A percentile compares a stretch with the other conserved stretches of the same genome.
These are phyloP conservation scores for Aleiodes testaceus DNA, from an alignment of 2,888 invertebrate species.

Conservation along the genomic window DNA sequence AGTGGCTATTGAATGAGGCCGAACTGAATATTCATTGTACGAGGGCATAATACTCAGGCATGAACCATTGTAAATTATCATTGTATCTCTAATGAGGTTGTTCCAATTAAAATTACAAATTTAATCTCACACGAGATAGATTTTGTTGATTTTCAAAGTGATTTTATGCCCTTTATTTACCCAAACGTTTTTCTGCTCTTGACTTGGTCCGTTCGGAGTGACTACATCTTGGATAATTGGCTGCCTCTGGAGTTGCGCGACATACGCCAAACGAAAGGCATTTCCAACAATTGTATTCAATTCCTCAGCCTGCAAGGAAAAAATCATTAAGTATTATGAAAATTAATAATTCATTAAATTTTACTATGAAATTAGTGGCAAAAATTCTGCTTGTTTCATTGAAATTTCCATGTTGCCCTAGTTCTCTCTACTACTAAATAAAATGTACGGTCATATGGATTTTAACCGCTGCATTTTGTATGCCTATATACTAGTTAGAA, in stretches of 20 bases:
- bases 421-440: too few species aligned
- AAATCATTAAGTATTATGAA: not conserved
- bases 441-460: not conserved
- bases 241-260: conserved; percentile 85
- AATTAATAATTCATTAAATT: too few species aligned
- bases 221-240: conserved; percentile 82
- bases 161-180: conserved; percentile 54
- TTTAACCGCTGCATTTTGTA: not conserved
- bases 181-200: conserved; percentile 67
- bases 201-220: conserved; percentile 74
- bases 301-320: conserved; percentile 84
- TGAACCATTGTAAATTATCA: too few species aligned
- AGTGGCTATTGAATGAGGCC: too few species aligned
- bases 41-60: too few species aligned
- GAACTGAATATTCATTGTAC: too few species aligned
- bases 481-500: not conserved
- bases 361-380: too few species aligned
- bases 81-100: not conserved
- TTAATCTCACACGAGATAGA: conserved; percentile 1
- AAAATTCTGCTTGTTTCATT: too few species aligned
- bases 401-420: too few species aligned
- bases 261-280: conserved; percentile 94
- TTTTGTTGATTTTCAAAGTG: not conserved
- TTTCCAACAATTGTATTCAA: conserved; percentile 90
- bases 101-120: not conserved